Evolutionary conservation across 2,113 vertebrate species (phyloP).

Genomic region (Macrotis lagotis): DNA sequence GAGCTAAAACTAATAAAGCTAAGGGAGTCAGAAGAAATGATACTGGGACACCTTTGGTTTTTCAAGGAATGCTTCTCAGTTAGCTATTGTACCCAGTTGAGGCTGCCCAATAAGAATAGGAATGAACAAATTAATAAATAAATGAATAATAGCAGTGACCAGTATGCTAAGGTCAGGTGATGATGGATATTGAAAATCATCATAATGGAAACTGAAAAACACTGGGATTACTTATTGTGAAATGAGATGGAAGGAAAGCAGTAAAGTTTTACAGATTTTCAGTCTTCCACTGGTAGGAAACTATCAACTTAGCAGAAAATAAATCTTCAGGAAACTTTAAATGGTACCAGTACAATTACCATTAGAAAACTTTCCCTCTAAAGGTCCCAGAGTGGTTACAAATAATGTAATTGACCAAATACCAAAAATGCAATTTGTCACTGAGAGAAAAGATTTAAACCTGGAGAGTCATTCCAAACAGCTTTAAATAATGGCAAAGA

Average conservation of each 20-base stretch:
- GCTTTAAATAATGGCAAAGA: slow-evolving; percentile 62
- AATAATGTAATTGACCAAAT: slow-evolving; percentile 52
- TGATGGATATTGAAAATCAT: slow-evolving; percentile 40
- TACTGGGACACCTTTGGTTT: too few relatives aligned
- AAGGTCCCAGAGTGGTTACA: slow-evolving; percentile 63
- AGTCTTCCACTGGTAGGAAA: slow-evolving; percentile 71
- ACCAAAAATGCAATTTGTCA: slow-evolving; percentile 51
- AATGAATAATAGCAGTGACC: slow-evolving; percentile 15
- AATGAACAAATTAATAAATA: slow-evolving; percentile 25
- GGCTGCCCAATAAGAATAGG: neutral
- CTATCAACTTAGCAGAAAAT: slow-evolving; percentile 66
- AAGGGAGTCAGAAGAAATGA: too few relatives aligned
- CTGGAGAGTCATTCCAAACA: slow-evolving; percentile 26
- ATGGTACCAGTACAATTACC: slow-evolving; percentile 66
- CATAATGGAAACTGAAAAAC: slow-evolving; percentile 59
- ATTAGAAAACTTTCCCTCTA: slow-evolving; percentile 64
- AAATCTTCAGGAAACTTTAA: slow-evolving; percentile 68
- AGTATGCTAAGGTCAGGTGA: slow-evolving; percentile 53
- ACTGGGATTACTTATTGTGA: slow-evolving; percentile 6
- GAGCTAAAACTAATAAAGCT: neutral
- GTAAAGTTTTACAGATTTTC: slow-evolving; percentile 64
- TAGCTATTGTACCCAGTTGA: neutral
- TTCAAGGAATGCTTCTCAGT: neutral
- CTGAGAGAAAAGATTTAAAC: slow-evolving; percentile 58
- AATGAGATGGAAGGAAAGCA: slow-evolving; percentile 54